Base-by-base conservation (phyloP, 1,140 invertebrate genomes). In the Drosophila burlai region DNA sequence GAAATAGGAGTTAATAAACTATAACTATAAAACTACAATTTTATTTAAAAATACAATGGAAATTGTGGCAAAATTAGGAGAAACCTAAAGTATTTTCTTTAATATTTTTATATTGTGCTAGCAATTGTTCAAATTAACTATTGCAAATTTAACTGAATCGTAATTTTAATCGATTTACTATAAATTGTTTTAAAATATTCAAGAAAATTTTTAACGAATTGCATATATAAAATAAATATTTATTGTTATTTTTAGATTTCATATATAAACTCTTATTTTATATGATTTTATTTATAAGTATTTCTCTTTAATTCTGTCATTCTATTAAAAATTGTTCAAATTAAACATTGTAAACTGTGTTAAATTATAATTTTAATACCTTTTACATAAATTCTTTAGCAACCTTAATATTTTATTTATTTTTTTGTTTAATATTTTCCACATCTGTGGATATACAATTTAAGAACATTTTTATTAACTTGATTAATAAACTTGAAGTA, bases 401-500 rank as follows among this genome's bases (percentile, higher is more conserved):
- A 29, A 21, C 31, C 13, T 5, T 61, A 18, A 13, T 10, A 42
- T 13, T 11, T 24, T 16, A 2, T 1, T 21, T 21, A 21, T 21
- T 21, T 21, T 21, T 21, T 21, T 21, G 21, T 21, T 5, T 61
- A 18, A 13, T 10, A 42, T 13, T 11, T 24, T 16, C 11, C 13
- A 7, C 2, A 2, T 31, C 2, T 18, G 21, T 38, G 1, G 7
- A 1, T 18, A 1, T 18, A 55, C 2, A 21, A 40, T 15, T 18
- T 34, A 26, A 34, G 13, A 3, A 34, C 16, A 65, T 18, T 43
- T 34, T 34, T 3, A 18, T 45, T 62, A 45, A 34, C 29, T 62
- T 62, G 38, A 65, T 62, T 43, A 34, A 43, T 65, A 15, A 34
- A 34, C 18, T 31, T 11, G 2, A 42, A 58, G 15, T 45, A 16